These are phyloP conservation scores for Rhynchomys soricoides DNA, from an alignment of 2,113 vertebrate species.

Conservation along the genomic window DNA sequence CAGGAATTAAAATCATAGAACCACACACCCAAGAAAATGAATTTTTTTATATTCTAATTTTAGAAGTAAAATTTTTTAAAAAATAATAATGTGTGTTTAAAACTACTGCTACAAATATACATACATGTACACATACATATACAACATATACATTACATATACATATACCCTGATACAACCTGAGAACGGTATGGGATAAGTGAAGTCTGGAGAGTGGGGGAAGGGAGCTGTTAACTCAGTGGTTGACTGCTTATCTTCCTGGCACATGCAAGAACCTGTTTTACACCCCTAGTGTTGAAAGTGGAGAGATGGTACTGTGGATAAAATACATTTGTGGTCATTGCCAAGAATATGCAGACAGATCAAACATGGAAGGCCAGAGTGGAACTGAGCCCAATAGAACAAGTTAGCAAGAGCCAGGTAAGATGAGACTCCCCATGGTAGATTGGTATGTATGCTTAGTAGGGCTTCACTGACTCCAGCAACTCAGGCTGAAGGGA, in stretches of 20 bases:
- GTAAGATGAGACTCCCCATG: neutral
- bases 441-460: rapidly evolving
- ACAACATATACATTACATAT: too few species aligned
- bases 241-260: neutral
- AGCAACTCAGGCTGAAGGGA: neutral
- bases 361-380: neutral
- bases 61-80: neutral
- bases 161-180: too few species aligned
- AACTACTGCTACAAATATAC: neutral
- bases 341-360: neutral
- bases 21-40: neutral
- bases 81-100: neutral
- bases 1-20: neutral
- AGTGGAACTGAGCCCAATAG: neutral
- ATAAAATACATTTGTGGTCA: neutral
- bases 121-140: neutral
- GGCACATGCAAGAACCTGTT: neutral
- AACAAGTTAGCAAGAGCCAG: neutral
- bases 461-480: neutral
- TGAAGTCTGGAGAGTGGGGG: neutral
- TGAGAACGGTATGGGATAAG: neutral
- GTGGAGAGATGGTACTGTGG: neutral
- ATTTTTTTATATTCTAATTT: neutral
- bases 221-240: neutral
- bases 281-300: neutral